Percentiles rank a stretch among this genome's conserved stretches.
Evolutionary conservation across 2,797 vertebrate species (phyloP).

Genomic region (Choloepus didactylus): DNA sequence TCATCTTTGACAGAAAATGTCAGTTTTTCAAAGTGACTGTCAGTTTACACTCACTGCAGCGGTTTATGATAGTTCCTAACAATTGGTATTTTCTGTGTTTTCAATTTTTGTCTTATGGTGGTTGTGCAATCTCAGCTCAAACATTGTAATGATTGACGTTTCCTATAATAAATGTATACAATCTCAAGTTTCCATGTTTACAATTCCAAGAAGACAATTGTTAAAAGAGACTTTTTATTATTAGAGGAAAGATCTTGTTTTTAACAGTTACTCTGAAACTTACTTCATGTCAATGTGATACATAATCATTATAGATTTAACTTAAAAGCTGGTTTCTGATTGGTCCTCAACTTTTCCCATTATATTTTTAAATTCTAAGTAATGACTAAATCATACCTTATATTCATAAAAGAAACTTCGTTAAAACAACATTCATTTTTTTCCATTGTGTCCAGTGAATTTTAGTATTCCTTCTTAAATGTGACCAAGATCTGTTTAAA

Average conservation of each 20-base stretch:
- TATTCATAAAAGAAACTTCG: constrained; percentile 35
- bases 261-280: constrained; percentile 23
- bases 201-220: background rate
- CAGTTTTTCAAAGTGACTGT: constrained; percentile 18
- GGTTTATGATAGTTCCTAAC: background rate
- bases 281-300: background rate
- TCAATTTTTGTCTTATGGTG: background rate
- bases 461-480: background rate
- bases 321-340: background rate
- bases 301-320: constrained; percentile 44
- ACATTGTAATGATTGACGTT: background rate
- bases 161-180: background rate
- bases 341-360: background rate
- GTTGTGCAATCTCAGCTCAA: background rate
- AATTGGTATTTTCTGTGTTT: background rate
- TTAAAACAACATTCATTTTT: background rate
- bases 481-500: background rate
- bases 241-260: background rate
- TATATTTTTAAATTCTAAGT: constrained; percentile 19
- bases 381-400: background rate
- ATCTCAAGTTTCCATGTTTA: constrained; percentile 19
- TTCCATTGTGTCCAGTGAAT: background rate
- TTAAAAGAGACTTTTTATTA: constrained; percentile 8
- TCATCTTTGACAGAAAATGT: background rate
- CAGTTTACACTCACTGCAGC: background rate